Evolutionary conservation across 2,888 invertebrate genomes (phyloP), one percentile per base, ranked within the genome.

Genomic region (Cerceris rybyensis): DNA sequence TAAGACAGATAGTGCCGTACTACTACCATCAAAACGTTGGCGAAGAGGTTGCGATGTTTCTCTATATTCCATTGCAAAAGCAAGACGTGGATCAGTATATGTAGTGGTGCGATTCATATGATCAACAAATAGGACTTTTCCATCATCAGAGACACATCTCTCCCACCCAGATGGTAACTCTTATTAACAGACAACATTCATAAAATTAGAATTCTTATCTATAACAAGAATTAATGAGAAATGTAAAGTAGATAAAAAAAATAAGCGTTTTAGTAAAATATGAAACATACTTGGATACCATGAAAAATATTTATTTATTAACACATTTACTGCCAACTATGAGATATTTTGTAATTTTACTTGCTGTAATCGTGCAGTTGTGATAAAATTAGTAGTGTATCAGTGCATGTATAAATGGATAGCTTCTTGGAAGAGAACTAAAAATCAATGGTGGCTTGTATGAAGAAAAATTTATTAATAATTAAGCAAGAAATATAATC

Each of bases 161-260:
- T 96, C 96, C 98, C 98, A 98, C 11, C 98, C 98, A 91, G 96
- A 95, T 0, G 98, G 98, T 67, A 98, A 92, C 58, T 98, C 97
- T 93, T 64, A 65, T 70, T 42, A 66, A 79, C 49, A 78, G 55
- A 71, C 61, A 61, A 58, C 2, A 63, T 52, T 39, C 52, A 8
- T n/a, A 67, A 50, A 16, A 14, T 39, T 17, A 46, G 55, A 39
- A 7, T 59, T 2, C 43, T 11, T 58, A n/a, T 13, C 11, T 1
- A 0, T 65, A 7, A 43, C 9, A 67, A 0, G 8, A n/a, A 16
- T 42, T 57, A 57, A 57, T 57, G 28, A 55, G 8, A 52, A 17
- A 7, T 57, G 6, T 6, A 16, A 39, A 57, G 7, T 28, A 28
- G 1, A 28, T 28, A 28, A 28, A 2, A 28, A 28, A 28, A 28